Evolutionary conservation across 2,113 vertebrate genomes (phyloP).

Genomic region (Anser cygnoides): DNA sequence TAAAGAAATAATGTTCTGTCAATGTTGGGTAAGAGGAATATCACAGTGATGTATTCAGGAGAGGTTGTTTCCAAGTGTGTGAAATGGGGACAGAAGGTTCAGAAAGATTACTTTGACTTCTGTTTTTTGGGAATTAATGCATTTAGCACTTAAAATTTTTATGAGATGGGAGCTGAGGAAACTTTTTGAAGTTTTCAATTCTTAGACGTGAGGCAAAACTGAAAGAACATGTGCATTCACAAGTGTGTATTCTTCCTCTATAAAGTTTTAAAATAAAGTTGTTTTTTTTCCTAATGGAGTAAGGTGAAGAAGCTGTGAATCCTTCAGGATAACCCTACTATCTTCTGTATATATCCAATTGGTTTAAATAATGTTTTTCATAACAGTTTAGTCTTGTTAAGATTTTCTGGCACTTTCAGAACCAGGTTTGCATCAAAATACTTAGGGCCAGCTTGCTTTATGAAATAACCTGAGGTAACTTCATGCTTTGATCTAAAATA

Average conservation of each 20-base stretch:
- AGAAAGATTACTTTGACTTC: background rate
- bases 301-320: background rate
- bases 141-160: background rate
- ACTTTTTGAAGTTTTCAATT: background rate
- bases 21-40: background rate
- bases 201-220: background rate
- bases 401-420: background rate
- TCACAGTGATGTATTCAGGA: background rate
- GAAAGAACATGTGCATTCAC: background rate
- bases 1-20: too few species aligned
- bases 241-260: background rate
- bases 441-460: background rate
- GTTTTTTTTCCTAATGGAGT: background rate
- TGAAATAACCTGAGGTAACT: background rate
- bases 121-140: background rate
- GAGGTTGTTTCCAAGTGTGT: background rate
- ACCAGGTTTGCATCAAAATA: background rate
- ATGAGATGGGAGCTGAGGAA: background rate
- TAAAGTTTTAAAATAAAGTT: background rate
- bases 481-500: background rate
- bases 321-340: background rate
- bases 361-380: background rate
- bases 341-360: background rate
- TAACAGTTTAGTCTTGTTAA: background rate
- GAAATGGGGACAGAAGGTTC: background rate